Conservation (phyloP, 1,140 invertebrate genomes). For the Cyclina sinensis region DNA sequence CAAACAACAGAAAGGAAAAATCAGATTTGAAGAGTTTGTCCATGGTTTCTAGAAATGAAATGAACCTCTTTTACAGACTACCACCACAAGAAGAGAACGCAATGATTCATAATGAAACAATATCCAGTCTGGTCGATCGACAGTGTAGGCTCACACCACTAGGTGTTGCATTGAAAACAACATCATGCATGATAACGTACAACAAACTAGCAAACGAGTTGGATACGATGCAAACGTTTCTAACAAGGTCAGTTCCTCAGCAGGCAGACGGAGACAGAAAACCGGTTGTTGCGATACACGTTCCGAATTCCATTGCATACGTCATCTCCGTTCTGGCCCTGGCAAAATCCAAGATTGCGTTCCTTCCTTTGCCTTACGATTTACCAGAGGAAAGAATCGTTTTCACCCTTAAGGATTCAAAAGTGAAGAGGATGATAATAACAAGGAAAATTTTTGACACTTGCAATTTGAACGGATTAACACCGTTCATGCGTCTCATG, state of each 20-base stretch:
- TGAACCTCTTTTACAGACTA: conserved; percentile 62
- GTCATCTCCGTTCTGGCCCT: conserved; percentile 70
- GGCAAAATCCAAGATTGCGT: conserved; percentile 60
- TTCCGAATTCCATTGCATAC: conserved; percentile 75
- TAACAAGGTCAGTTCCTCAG: neutral
- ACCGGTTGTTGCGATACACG: conserved; percentile 67
- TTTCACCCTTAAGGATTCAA: conserved; percentile 73
- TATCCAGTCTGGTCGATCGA: conserved; percentile 54
- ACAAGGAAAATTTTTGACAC: conserved; percentile 52
- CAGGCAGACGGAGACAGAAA: neutral
- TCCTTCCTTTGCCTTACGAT: conserved; percentile 75
- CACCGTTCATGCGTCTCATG: conserved; percentile 12
- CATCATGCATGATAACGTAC: conserved; percentile 58
- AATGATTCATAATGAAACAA: neutral
- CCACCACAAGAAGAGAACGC: neutral
- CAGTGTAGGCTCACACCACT: conserved; percentile 59
- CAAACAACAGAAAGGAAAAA: conserved; percentile 7
- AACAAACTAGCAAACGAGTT: conserved; percentile 53
- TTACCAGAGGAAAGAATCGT: conserved; percentile 69
- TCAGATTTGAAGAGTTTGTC: conserved; percentile 58
- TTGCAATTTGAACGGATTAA: conserved; percentile 50
- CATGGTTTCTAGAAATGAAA: conserved; percentile 69
- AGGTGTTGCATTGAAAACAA: conserved; percentile 70
- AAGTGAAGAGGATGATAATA: conserved; percentile 65
- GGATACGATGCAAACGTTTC: neutral